Conservation (phyloP, 2,888 invertebrate species). For the Schizaphis graminum region DNA sequence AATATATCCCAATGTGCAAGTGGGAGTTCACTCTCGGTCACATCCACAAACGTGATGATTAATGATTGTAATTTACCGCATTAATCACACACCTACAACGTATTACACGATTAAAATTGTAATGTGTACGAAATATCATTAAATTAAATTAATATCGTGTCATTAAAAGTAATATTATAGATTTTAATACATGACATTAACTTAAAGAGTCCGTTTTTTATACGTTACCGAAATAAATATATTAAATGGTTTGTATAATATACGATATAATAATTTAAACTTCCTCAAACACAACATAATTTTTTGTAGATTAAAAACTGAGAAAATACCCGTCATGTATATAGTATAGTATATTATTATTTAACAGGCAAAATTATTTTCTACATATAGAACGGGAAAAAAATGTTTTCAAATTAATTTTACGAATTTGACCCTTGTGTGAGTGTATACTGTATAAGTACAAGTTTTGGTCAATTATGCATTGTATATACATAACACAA, state of each 20-base stretch:
- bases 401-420: background rate
- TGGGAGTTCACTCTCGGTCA: background rate
- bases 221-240: background rate
- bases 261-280: background rate
- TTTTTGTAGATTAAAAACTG: background rate
- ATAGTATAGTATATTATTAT: background rate
- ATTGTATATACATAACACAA: background rate
- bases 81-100: constrained; percentile 4
- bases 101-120: background rate
- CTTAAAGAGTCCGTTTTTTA: background rate
- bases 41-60: background rate
- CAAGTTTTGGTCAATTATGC: background rate
- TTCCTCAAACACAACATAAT: background rate
- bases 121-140: background rate
- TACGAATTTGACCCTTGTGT: background rate
- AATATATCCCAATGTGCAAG: background rate
- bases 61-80: background rate
- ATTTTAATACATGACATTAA: background rate
- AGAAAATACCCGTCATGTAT: background rate
- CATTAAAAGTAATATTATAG: background rate
- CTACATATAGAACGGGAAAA: background rate
- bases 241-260: background rate
- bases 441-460: background rate
- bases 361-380: background rate
- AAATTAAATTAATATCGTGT: background rate